Evolutionary conservation across 2,888 invertebrate genomes (phyloP), one percentile per base, ranked within the genome.

Genomic region (Folsomia candida): DNA sequence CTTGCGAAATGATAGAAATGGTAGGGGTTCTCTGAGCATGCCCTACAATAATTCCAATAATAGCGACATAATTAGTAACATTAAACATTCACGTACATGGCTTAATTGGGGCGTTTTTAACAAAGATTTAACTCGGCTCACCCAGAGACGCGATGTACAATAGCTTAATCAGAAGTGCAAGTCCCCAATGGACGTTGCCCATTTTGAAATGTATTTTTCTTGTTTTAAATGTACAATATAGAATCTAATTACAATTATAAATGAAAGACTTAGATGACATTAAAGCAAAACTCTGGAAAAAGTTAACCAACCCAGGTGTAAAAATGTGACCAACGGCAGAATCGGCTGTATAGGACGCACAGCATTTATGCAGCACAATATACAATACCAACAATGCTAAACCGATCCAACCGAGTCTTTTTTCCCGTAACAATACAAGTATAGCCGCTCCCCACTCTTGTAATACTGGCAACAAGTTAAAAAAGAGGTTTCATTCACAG

Each of bases 1-100:
- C 92, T 81, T 94, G 94, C 0, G 94, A 91, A 78, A 95, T 93
- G 81, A 93, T 92, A 0, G 94, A 93, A 81, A 94, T 94, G 0
- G 93, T 93, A 0, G 94, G 94, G 0, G 92, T 92, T 76, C 93
- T 85, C 82, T 93, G 93, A 29, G 86, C 86, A 54, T 81, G 76
- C 6, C 81, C 90, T 89, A 82, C 2, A 84, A 85, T 20, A 60
- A 66, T 47, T 67, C 63, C n/a, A 37, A 61, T 27, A 67, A 59
- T 26, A 2, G 18, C 28, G 28, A 20, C 60, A 47, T 29, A 47
- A 9, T 51, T 51, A 6, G 29, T 27, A 27, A 51, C 24, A 47
- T 47, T 51, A 22, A 51, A 11, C 18, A 29, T 22, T 27, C n/a
- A n/a, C n/a, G n/a, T n/a, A n/a, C n/a, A n/a, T n/a, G n/a, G n/a